A percentile compares a stretch with the other conserved stretches of the same genome.
These are phyloP conservation scores for Drosophila mulleri DNA, from an alignment of 2,888 invertebrate genomes.

Conservation along the genomic window DNA sequence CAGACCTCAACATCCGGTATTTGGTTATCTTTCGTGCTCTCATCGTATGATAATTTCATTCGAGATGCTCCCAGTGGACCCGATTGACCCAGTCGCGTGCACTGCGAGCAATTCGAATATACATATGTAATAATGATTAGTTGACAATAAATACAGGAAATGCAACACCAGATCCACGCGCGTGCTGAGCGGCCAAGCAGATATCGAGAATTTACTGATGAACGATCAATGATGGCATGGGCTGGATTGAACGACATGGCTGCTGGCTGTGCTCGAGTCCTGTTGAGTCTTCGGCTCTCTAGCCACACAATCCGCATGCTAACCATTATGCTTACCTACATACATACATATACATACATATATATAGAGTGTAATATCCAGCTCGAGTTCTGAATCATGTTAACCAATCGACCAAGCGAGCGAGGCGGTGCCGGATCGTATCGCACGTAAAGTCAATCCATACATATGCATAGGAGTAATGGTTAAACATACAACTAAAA, in stretches of 20 bases:
- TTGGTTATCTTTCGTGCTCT: conserved; percentile 28
- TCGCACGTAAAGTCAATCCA: conserved; percentile 60
- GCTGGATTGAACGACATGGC: neutral
- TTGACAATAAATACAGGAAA: conserved; percentile 69
- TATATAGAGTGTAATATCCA: neutral
- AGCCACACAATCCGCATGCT: conserved; percentile 7
- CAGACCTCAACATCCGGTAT: conserved; percentile 15
- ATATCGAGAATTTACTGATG: conserved; percentile 21
- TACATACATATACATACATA: neutral
- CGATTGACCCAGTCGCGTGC: conserved; percentile 15
- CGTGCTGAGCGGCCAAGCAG: conserved; percentile 31
- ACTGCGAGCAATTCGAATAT: conserved; percentile 35
- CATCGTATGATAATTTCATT: conserved; percentile 28
- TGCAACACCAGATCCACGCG: conserved; percentile 16
- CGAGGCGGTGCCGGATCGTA: conserved; percentile 24
- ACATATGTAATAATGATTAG: conserved; percentile 67
- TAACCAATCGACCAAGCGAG: conserved; percentile 47
- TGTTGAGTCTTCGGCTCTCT: conserved; percentile 34
- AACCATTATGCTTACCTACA: conserved; percentile 26
- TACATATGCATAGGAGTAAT: conserved; percentile 72
- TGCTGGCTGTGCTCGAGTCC: conserved; percentile 19
- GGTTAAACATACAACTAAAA: conserved; percentile 44
- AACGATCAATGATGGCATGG: conserved; percentile 3
- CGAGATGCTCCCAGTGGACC: conserved; percentile 3
- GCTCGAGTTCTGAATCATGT: conserved; percentile 31